These are phyloP conservation scores for Podabrus alpinus DNA, from an alignment of 2,888 invertebrate genomes.

Conservation along the genomic window DNA sequence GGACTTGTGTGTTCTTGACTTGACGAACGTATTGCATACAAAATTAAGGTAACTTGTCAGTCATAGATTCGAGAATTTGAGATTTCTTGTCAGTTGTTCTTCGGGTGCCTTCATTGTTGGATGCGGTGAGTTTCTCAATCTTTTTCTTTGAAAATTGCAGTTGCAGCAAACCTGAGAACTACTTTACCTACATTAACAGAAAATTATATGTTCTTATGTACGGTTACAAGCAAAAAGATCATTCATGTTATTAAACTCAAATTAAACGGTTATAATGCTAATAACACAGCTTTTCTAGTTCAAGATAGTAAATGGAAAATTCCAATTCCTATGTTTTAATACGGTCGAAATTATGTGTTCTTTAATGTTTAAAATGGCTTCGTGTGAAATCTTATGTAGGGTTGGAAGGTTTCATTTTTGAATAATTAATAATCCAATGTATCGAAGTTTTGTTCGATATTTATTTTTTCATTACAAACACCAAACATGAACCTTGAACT, in stretches of 20 bases:
- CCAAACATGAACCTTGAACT: neutral
- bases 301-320: neutral
- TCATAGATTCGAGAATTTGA: neutral
- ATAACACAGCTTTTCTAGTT: neutral
- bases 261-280: too few relatives aligned
- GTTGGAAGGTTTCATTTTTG: neutral
- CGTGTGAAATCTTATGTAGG: neutral
- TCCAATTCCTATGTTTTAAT: neutral
- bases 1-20: conserved; percentile 11
- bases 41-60: conserved; percentile 12
- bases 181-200: too few relatives aligned
- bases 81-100: conserved; percentile 3
- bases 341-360: neutral
- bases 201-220: too few relatives aligned
- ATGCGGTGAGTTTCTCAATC: neutral
- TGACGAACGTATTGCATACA: conserved; percentile 9
- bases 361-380: neutral
- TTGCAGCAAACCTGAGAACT: too few relatives aligned
- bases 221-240: neutral
- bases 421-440: neutral
- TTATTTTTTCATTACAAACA: neutral
- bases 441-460: neutral
- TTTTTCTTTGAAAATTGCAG: neutral
- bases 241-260: neutral
- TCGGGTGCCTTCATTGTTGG: neutral